Evolutionary conservation across 2,888 invertebrate genomes (phyloP), one percentile per base, ranked within the genome.

Genomic region (Drosophila lutescens): DNA sequence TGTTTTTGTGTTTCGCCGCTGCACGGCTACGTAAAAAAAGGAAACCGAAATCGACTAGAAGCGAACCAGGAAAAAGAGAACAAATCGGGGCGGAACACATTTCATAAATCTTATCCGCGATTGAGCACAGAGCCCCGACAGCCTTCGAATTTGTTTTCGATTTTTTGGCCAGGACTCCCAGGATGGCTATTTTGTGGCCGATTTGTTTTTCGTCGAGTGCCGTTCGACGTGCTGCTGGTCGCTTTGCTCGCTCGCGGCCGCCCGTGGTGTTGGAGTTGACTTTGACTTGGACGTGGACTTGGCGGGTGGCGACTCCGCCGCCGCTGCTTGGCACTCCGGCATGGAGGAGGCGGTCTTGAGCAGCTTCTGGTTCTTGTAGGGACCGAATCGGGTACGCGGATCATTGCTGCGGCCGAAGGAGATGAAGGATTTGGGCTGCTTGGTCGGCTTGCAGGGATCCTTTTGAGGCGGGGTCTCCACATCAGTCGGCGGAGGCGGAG

Each of bases 21-120:
- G 76, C 56, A 57, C 50, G 53, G 59, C 43, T 40, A 32, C 46
- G 46, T 68, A 71, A 71, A 71, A 62, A 30, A 69, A 53, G 36
- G 34, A 72, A 61, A 43, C 36, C 47, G 34, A 53, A 20, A 32
- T 30, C 34, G 72, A 58, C 44, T 53, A 63, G 67, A 56, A 57
- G 59, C 49, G 46, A 57, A 40, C 40, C 47, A 20, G 40, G 36
- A 50, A 65, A 68, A 69, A 26, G 30, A 56, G 44, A 34, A 49
- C 36, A 74, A 72, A 66, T 57, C 63, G 63, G 68, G 60, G 61
- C 77, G 72, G 61, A 75, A 78, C 77, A 88, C 77, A 79, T 79
- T 84, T 80, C 84, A 88, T 84, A 84, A 88, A 84, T 84, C 84
- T 88, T 84, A 65, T 59, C 62, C 66, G 51, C 81, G 77, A 87